Conservation (phyloP, 64 coral and sea anemone genomes). For the Dendronephthya gigantea region DNA sequence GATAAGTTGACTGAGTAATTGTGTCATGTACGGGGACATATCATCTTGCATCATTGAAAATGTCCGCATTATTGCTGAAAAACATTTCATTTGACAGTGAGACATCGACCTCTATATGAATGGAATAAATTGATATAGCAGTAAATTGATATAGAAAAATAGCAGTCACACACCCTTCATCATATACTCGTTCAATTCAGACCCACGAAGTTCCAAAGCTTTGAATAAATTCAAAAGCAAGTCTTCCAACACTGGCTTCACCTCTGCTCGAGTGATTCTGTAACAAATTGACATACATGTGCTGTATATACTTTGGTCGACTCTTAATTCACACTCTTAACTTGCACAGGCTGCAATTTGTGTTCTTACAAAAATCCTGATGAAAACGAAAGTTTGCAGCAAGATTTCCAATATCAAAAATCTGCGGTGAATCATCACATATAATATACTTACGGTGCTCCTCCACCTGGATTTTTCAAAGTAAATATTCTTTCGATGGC, state of each 20-base stretch:
- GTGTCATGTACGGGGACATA: constrained; percentile 46
- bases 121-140: background rate
- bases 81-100: background rate
- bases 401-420: no score
- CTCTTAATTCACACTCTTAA: no score
- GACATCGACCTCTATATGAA: background rate
- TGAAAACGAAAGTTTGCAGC: no score
- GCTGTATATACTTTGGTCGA: no score
- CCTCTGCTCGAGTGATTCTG: constrained; percentile 57
- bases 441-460: constrained; percentile 71
- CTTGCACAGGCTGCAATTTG: no score
- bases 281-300: background rate
- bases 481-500: constrained; percentile 90
- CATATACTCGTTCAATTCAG: constrained; percentile 86
- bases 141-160: background rate
- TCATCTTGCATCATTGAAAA: constrained; percentile 71
- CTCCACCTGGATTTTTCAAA: constrained; percentile 80
- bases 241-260: constrained; percentile 45
- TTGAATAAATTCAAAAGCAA: constrained; percentile 60
- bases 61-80: constrained; percentile 79
- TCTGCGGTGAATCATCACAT: no score
- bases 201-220: constrained; percentile 63
- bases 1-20: constrained; percentile 46
- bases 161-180: constrained; percentile 95
- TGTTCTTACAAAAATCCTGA: no score